Evolutionary conservation across 2,113 vertebrate species (phyloP).

Genomic region (Rhegmatorhina hoffmannsi): DNA sequence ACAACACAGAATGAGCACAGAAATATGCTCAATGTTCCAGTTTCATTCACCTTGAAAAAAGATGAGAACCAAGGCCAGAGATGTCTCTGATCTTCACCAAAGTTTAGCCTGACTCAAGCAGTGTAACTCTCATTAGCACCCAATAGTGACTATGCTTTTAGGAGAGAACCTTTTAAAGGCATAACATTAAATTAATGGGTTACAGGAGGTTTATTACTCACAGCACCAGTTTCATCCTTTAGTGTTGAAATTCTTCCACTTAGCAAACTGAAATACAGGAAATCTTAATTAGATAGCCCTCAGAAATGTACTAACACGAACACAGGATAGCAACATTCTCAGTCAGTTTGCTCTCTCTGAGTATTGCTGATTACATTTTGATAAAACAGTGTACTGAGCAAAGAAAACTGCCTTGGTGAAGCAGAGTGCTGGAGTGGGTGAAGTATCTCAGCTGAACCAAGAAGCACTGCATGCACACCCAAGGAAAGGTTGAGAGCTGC

Average conservation of each 20-base stretch:
- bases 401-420: not conserved
- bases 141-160: not conserved
- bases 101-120: not conserved
- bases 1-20: not conserved
- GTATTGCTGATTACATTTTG: not conserved
- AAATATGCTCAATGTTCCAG: not conserved
- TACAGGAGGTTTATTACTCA: constrained; percentile 77
- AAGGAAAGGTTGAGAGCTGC: not conserved
- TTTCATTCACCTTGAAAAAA: not conserved
- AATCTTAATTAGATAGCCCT: constrained; percentile 14
- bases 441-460: not conserved
- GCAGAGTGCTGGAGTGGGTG: not conserved
- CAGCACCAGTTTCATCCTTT: constrained; percentile 98
- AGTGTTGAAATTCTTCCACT: constrained; percentile 98
- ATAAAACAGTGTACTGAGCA: not conserved
- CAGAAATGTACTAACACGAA: not conserved
- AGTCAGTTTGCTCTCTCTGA: not conserved
- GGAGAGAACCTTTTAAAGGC: not conserved
- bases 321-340: not conserved
- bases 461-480: not conserved
- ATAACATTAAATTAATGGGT: not conserved
- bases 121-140: not conserved
- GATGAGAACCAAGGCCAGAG: not conserved
- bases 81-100: not conserved
- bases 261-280: constrained; percentile 85